phyloP scores from a whole-genome alignment of 2,113 vertebrate species.

The Elaphurus davidianus region DNA sequence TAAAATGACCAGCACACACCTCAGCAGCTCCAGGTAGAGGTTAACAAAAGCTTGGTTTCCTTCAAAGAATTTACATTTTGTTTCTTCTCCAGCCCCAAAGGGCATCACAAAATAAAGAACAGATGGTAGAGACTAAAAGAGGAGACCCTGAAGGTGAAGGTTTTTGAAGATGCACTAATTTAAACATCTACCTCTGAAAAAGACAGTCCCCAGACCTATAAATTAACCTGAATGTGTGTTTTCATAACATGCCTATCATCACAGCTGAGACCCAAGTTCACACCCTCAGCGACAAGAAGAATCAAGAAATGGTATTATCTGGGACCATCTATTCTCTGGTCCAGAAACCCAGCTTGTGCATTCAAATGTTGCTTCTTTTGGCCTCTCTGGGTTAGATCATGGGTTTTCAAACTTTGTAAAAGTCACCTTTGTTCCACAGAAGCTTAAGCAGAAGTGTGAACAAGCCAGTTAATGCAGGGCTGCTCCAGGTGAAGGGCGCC shows the following conservation, averaged over 20 bases:
- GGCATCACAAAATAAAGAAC: background rate
- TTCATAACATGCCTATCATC: background rate
- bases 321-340: background rate
- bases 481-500: background rate
- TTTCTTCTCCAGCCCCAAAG: background rate
- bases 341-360: background rate
- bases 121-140: background rate
- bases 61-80: background rate
- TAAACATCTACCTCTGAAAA: background rate
- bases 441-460: background rate
- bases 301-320: background rate
- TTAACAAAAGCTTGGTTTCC: background rate
- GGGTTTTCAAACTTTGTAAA: background rate
- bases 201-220: background rate
- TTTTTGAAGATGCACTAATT: background rate
- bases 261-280: background rate
- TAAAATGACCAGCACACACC: slow-evolving; percentile 1
- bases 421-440: background rate
- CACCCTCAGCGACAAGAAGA: background rate
- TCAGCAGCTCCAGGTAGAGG: background rate
- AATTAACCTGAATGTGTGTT: background rate
- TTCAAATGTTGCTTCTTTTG: background rate
- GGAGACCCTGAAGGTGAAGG: background rate
- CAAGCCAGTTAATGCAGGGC: background rate
- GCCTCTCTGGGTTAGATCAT: background rate